Evolutionary conservation across 2,888 invertebrate genomes (phyloP).

Genomic region (Serripes groenlandicus): DNA sequence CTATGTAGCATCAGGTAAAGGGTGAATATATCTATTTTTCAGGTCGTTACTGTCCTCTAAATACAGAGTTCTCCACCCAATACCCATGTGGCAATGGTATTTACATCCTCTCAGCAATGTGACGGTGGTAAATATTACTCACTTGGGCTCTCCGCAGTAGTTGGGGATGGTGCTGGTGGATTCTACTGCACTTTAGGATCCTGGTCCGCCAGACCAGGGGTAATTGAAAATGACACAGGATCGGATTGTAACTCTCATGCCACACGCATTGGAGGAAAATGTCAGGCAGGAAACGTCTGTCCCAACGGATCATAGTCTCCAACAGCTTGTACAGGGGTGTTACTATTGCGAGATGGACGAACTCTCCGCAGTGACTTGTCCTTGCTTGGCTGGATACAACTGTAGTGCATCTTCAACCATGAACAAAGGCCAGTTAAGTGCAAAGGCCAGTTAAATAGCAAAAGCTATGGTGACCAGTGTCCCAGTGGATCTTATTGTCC

Average conservation of each 20-base stretch:
- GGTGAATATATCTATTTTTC: slow-evolving; percentile 52
- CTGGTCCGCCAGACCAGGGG: slow-evolving; percentile 78
- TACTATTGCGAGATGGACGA: slow-evolving; percentile 81
- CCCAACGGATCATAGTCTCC: slow-evolving; percentile 80
- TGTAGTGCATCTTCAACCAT: slow-evolving; percentile 81
- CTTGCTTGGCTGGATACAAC: slow-evolving; percentile 82
- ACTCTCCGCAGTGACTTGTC: slow-evolving; percentile 75
- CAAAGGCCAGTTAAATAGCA: slow-evolving; percentile 80
- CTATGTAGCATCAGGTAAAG: too few relatives aligned
- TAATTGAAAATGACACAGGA: slow-evolving; percentile 77
- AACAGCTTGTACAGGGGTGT: slow-evolving; percentile 80
- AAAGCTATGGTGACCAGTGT: slow-evolving; percentile 84
- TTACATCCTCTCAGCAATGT: slow-evolving; percentile 81
- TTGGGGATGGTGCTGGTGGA: slow-evolving; percentile 81
- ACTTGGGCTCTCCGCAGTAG: slow-evolving; percentile 75
- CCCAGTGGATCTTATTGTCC: slow-evolving; percentile 83
- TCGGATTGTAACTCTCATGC: slow-evolving; percentile 78
- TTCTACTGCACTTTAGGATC: slow-evolving; percentile 84
- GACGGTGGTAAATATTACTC: slow-evolving; percentile 82
- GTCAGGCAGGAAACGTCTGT: slow-evolving; percentile 83
- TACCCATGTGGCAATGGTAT: slow-evolving; percentile 83
- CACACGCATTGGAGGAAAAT: slow-evolving; percentile 80
- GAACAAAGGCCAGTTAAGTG: slow-evolving; percentile 83
- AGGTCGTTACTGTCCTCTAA: slow-evolving; percentile 80
- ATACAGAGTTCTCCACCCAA: slow-evolving; percentile 79